Evolutionary conservation across 1,140 invertebrate species (phyloP).

Genomic region (Drosophila equinoxialis): DNA sequence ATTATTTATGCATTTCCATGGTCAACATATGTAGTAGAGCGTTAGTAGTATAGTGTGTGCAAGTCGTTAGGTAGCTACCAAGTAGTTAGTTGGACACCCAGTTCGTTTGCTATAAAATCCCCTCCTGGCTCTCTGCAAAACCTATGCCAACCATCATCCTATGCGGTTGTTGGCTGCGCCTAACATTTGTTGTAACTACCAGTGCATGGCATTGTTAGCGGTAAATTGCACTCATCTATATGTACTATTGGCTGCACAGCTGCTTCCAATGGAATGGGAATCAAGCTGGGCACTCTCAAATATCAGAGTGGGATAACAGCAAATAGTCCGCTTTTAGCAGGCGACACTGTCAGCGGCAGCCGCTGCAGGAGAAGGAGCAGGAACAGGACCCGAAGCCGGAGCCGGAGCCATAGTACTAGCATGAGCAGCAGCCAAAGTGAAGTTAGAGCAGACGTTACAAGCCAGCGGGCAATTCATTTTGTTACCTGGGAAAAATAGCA

Average conservation of each 20-base stretch:
- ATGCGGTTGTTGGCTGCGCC: slow-evolving; percentile 73
- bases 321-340: slow-evolving; percentile 79
- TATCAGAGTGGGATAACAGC: slow-evolving; percentile 79
- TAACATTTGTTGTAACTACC: slow-evolving; percentile 81
- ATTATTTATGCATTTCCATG: slow-evolving; percentile 81
- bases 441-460: slow-evolving; percentile 31
- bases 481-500: slow-evolving; percentile 78
- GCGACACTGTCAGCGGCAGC: slow-evolving; percentile 76
- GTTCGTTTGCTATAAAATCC: background rate
- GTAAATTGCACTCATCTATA: slow-evolving; percentile 81
- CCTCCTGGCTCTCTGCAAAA: background rate
- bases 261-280: slow-evolving; percentile 8
- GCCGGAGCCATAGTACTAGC: slow-evolving; percentile 13
- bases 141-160: slow-evolving; percentile 5
- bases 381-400: slow-evolving; percentile 11
- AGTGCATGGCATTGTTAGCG: slow-evolving; percentile 78
- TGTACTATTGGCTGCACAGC: slow-evolving; percentile 54
- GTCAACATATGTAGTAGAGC: slow-evolving; percentile 74
- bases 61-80: slow-evolving; percentile 74
- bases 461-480: slow-evolving; percentile 76
- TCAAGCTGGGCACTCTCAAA: slow-evolving; percentile 61
- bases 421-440: slow-evolving; percentile 12
- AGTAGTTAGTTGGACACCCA: slow-evolving; percentile 62
- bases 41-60: slow-evolving; percentile 45
- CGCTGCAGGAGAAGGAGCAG: slow-evolving; percentile 31